phyloP scores from a whole-genome alignment of 2,113 vertebrate species.

The Oryzias celebensis region DNA sequence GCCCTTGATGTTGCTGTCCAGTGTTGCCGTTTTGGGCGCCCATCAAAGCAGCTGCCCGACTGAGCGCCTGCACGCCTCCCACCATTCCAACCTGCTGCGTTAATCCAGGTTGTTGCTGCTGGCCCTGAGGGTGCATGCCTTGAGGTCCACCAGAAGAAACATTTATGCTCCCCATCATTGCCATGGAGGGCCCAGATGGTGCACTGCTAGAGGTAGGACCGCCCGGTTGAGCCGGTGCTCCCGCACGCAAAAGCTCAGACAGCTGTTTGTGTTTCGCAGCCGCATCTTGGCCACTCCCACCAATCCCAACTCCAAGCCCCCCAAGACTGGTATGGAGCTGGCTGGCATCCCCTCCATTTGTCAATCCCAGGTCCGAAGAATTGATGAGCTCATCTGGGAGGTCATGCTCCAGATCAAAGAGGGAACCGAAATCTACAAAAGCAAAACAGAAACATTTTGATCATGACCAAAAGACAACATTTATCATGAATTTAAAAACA shows the following conservation, averaged over 20 bases:
- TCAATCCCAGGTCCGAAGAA: conserved; percentile 89
- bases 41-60: conserved; percentile 73
- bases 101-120: conserved; percentile 79
- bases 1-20: conserved; percentile 73
- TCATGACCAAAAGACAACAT: not conserved
- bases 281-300: conserved; percentile 83
- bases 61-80: conserved; percentile 61
- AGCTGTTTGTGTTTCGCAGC: conserved; percentile 98
- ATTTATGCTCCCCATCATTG: conserved; percentile 67
- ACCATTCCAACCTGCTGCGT: conserved; percentile 80
- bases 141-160: conserved; percentile 61
- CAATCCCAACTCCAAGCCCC: conserved; percentile 54
- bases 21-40: conserved; percentile 70
- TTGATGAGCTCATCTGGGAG: conserved; percentile 97
- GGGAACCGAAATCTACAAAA: conserved; percentile 89
- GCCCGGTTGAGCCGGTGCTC: conserved; percentile 80
- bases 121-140: conserved; percentile 63
- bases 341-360: conserved; percentile 89
- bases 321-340: conserved; percentile 89
- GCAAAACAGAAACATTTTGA: conserved; percentile 7
- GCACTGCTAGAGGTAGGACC: conserved; percentile 71
- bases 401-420: conserved; percentile 96
- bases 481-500: not conserved
- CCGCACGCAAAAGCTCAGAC: conserved; percentile 90
- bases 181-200: conserved; percentile 60